These are phyloP conservation scores for Ephydatia muelleri DNA, from an alignment of 37 sponge, comb jelly and placozoan species.

Conservation along the genomic window DNA sequence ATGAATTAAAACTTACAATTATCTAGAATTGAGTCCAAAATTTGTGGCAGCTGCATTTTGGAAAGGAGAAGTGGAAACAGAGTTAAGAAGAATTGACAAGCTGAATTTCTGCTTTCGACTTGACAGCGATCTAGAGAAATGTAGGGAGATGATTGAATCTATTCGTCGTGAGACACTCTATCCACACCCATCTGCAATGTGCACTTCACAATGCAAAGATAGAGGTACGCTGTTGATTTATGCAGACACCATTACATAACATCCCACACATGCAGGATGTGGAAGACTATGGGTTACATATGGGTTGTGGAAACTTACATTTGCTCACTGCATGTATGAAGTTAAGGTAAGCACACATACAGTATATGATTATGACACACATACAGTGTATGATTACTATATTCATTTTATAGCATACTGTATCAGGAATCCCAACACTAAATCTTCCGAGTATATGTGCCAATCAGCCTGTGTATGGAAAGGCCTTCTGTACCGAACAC, in stretches of 20 bases:
- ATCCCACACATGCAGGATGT: conserved; percentile 32
- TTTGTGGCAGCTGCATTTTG: conserved; percentile 18
- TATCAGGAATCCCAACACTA: conserved; percentile 32
- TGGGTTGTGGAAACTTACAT: conserved; percentile 53
- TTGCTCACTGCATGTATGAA: conserved; percentile 58
- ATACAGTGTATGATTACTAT: not conserved
- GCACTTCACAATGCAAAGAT: conserved; percentile 11
- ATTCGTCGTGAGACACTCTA: conserved; percentile 5
- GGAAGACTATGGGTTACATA: conserved; percentile 59
- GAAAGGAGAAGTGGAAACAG: conserved; percentile 40
- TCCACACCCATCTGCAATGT: conserved; percentile 5
- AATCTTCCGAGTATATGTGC: conserved; percentile 48
- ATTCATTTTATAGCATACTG: conserved; percentile 15
- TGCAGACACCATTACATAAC: not conserved
- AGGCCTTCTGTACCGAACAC: conserved; percentile 42
- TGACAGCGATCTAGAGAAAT: conserved; percentile 32
- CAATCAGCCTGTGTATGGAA: conserved; percentile 16
- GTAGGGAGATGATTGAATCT: conserved; percentile 17
- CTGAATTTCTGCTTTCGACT: not conserved
- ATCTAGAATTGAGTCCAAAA: conserved; percentile 23
- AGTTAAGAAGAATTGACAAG: conserved; percentile 18
- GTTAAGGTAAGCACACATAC: conserved; percentile 30
- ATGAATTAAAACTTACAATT: not conserved
- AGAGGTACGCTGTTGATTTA: conserved; percentile 16
- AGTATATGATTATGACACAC: not conserved